Conservation (phyloP, 2,113 vertebrate species). For the Mesembrinibis cayennensis region DNA sequence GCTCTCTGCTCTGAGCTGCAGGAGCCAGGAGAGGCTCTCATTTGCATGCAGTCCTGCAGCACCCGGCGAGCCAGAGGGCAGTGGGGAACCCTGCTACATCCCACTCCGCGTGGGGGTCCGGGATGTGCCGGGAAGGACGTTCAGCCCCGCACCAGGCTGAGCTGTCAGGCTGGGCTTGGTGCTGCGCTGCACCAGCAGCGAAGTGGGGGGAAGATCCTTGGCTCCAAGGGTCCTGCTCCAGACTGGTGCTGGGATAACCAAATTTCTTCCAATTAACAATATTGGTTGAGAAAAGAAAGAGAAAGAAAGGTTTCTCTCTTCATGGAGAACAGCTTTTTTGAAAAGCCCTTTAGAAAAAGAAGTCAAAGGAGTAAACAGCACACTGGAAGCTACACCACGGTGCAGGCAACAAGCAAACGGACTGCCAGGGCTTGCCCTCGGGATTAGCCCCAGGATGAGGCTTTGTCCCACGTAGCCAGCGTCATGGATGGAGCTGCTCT, state of each 20-base stretch:
- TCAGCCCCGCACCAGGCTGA: accelerated
- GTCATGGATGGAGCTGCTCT: not conserved
- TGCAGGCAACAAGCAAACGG: not conserved
- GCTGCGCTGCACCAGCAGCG: too few species aligned
- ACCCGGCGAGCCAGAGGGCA: not conserved
- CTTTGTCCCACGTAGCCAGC: not conserved
- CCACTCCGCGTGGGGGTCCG: not conserved
- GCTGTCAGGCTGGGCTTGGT: not conserved
- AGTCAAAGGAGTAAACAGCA: not conserved
- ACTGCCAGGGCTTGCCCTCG: not conserved
- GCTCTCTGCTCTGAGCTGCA: not conserved
- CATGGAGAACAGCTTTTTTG: not conserved
- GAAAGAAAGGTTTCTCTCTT: not conserved
- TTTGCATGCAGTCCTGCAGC: not conserved
- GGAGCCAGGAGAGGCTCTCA: not conserved
- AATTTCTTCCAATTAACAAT: not conserved
- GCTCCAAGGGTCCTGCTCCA: not conserved
- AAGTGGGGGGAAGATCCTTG: not conserved
- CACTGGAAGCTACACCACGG: accelerated
- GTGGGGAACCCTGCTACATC: not conserved
- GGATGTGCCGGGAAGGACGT: not conserved
- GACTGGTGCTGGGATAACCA: not conserved
- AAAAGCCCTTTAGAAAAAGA: not conserved
- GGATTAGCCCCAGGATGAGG: not conserved
- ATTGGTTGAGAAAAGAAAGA: not conserved